Base-by-base conservation (phyloP, 2,888 invertebrate species). In the Tinea trinotella region DNA sequence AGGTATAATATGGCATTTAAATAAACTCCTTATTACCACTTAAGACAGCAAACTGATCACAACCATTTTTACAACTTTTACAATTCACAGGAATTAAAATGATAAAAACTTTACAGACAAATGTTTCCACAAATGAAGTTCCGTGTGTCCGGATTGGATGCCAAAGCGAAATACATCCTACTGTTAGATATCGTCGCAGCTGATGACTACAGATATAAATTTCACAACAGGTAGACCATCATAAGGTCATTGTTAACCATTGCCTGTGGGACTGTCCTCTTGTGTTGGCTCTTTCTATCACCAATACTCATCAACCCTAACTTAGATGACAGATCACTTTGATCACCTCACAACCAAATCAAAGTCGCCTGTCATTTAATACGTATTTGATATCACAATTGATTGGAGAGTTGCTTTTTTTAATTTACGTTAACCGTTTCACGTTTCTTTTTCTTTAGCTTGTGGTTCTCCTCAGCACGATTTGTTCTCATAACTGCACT, bases 101-200 rank as follows among this genome's bases (percentile, higher is more conserved):
- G 10, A 40, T 18, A 20, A 18, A 48, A 10, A 48, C 68, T 75
- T 89, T 92, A 60, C 92, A 99, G 98, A 90, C 97, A 99, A 91
- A 99, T 99, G 96, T 99, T 99, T 88, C 99, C 99, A 72, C 97
- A 99, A 88, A 98, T 96, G 94, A 98, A 98, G 91, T 98, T 98
- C 87, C 94, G 98, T 76, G 95, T 99, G 70, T 95, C 96, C 75
- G 99, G 99, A 68, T 89, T 99, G 88, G 98, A 99, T 90, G 94
- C 97, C 81, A 96, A 98, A 88, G 96, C 98, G 76, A 99, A 99
- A 89, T 99, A 99, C 91, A 98, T 98, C 84, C 91, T 99, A 60
- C 91, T 99, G 70, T 91, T 99, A 93, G 99, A 99, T 90, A 97
- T 99, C 83, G 97, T 98, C 67, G 97, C 98, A 52, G 97, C 98